Conservation (phyloP, 2,888 invertebrate species). For the Napeogenes sylphis region DNA sequence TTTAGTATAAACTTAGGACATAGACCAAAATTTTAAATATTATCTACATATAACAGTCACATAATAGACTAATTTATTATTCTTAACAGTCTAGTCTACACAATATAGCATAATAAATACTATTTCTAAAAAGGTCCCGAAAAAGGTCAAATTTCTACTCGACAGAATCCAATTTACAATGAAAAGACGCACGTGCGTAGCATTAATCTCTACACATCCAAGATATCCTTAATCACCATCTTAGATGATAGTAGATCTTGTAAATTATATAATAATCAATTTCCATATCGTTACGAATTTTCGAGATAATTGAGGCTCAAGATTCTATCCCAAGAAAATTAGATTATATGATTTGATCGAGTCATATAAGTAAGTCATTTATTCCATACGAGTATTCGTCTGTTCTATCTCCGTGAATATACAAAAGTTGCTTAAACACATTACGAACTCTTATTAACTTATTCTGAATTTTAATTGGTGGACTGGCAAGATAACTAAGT, state of each 20-base stretch:
- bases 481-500: not conserved
- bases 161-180: slow-evolving; percentile 1
- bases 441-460: slow-evolving; percentile 6
- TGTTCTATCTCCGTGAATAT: no score
- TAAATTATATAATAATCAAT: not conserved
- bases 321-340: no score
- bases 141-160: not conserved
- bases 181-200: slow-evolving; percentile 1
- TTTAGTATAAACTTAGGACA: no score
- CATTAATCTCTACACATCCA: not conserved
- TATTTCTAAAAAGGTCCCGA: not conserved
- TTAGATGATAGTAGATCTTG: not conserved
- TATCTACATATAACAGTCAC: no score
- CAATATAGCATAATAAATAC: not conserved
- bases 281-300: not conserved
- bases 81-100: no score
- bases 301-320: no score
- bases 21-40: no score
- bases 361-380: no score
- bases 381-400: no score
- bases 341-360: no score
- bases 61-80: no score
- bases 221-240: not conserved
- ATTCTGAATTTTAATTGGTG: slow-evolving; percentile 12
- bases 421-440: slow-evolving; percentile 1